These are phyloP conservation scores for Drosophila prolongata DNA, from an alignment of 2,888 invertebrate species.

Conservation along the genomic window DNA sequence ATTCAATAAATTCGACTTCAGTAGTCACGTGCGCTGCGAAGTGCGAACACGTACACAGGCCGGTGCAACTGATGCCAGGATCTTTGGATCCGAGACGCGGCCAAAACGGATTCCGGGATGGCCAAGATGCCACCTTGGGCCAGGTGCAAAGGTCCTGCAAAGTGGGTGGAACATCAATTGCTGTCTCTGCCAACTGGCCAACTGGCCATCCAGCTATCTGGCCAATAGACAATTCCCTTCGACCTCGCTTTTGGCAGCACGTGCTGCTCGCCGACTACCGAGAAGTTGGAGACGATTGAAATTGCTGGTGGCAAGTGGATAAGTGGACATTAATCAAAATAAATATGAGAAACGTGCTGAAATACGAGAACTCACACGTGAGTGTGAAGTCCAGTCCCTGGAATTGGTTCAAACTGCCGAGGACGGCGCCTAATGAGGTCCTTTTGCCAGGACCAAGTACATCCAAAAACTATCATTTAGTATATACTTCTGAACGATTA, in stretches of 20 bases:
- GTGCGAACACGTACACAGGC: constrained; percentile 77
- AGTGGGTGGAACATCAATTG: constrained; percentile 73
- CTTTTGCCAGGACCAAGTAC: neutral
- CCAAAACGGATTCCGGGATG: neutral
- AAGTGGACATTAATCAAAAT: constrained; percentile 80
- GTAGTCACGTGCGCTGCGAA: constrained; percentile 77
- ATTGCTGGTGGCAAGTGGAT: constrained; percentile 76
- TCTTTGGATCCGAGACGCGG: constrained; percentile 6
- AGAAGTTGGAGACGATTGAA: constrained; percentile 65
- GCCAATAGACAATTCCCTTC: constrained; percentile 63
- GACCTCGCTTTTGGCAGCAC: constrained; percentile 41
- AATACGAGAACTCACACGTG: constrained; percentile 58
- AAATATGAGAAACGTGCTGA: constrained; percentile 77
- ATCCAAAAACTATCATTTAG: neutral
- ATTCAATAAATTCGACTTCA: constrained; percentile 80
- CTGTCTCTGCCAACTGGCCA: constrained; percentile 65
- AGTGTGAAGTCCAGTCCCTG: constrained; percentile 2
- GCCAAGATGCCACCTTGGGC: constrained; percentile 27
- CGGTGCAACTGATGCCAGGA: constrained; percentile 75
- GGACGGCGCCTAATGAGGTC: constrained; percentile 19
- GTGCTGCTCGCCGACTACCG: constrained; percentile 36
- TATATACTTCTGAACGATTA: too few relatives aligned
- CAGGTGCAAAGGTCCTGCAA: constrained; percentile 73
- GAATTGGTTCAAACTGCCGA: neutral
- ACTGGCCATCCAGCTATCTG: constrained; percentile 52